Base-by-base conservation (phyloP, 2,797 vertebrate species). In the Falco naumanni region DNA sequence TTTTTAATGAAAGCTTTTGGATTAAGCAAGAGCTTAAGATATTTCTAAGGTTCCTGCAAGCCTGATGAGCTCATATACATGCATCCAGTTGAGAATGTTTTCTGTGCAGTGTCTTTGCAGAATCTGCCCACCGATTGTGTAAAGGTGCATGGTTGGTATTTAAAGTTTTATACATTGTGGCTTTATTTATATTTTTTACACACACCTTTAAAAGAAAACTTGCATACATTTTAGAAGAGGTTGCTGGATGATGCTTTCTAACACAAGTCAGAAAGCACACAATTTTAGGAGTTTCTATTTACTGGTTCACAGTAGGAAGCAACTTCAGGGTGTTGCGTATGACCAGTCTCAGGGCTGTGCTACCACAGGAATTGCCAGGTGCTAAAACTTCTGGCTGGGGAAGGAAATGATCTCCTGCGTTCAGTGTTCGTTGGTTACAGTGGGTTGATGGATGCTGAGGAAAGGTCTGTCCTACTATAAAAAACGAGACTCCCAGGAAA, bases 1-100 rank as follows among this genome's bases (percentile, higher is more conserved):
- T 53, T 93, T 93, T 93, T 66, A 87, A 93, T 89, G 10, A 82
- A 79, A 74, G 33, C 39, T 87, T 96, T 93, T 72, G 22, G 56
- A 80, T 89, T 92, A 93, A 91, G 60, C 76, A 84, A 41, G 25
- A 90, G 28, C 37, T 63, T 79, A 89, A 61, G 34, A 34, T 57
- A 53, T 26, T 70, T 22, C 61, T 90, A 72, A 51, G 21, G 10
- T 68, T 66, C 53, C n/a, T 68, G 87, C 39, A 77, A 66, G 54
- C 59, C 59, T 48, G 54, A 31, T 87, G 69, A 87, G 43, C 41
- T 77, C 50, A 43, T 65, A n/a, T 18, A n/a, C 3, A 1, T 41
- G 13, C 7, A n/a, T 81, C 31, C 10, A 13, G 26, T 56, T 37
- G 20, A 63, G 39, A 71, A 39, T 15, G 10, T 87, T 90, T 84